Conservation (phyloP, 1,140 invertebrate genomes). For the Drosophila tsacasi region DNA sequence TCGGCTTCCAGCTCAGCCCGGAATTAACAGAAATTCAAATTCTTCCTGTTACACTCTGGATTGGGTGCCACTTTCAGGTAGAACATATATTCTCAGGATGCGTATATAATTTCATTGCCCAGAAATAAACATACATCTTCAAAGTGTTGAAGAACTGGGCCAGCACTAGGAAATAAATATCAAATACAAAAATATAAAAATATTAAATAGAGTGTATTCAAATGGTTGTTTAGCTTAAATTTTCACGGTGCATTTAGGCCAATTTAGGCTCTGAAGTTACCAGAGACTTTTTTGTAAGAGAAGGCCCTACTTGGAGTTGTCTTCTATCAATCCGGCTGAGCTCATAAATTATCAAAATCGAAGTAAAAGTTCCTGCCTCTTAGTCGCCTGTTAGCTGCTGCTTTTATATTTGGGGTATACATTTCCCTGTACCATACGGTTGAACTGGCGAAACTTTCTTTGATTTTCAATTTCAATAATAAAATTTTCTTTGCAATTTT, state of each 20-base stretch:
- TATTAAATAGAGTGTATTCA: background rate
- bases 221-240: background rate
- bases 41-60: conserved; percentile 1
- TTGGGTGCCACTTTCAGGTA: background rate
- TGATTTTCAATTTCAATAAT: conserved; percentile 82
- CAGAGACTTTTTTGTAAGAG: background rate
- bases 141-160: background rate
- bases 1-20: background rate
- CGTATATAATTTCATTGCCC: background rate
- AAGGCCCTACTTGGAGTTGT: background rate
- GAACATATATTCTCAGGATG: background rate
- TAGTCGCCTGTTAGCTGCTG: conserved; percentile 25
- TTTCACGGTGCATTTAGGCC: background rate
- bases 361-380: conserved; percentile 24
- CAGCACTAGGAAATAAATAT: background rate
- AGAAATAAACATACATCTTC: background rate
- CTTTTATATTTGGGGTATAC: conserved; percentile 18
- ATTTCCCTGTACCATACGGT: background rate
- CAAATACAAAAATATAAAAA: background rate
- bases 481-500: conserved; percentile 78
- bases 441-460: conserved; percentile 46
- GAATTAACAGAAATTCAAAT: conserved; percentile 42
- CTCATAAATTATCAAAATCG: conserved; percentile 44
- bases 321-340: conserved; percentile 28
- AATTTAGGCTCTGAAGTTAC: conserved; percentile 11